These are phyloP conservation scores for Zaprionus africanus DNA, from an alignment of 1,140 invertebrate genomes.

Conservation along the genomic window DNA sequence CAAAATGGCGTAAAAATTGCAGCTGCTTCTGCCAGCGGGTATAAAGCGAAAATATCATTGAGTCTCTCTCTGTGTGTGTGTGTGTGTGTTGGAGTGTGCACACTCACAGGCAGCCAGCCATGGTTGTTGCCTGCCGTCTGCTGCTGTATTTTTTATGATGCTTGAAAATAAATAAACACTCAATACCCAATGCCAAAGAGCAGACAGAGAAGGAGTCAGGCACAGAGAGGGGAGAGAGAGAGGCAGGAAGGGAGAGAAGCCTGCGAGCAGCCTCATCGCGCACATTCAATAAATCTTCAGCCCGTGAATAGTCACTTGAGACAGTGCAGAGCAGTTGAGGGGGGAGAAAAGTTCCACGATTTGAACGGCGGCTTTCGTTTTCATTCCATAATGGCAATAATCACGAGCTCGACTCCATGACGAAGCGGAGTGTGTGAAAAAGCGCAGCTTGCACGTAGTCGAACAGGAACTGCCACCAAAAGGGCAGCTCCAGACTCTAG, in stretches of 20 bases:
- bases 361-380: constrained; percentile 67
- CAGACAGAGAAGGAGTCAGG: constrained; percentile 55
- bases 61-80: constrained; percentile 14
- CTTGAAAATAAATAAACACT: constrained; percentile 82
- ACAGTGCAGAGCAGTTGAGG: constrained; percentile 30
- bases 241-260: constrained; percentile 3
- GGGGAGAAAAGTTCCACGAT: constrained; percentile 15
- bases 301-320: constrained; percentile 78
- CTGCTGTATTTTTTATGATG: constrained; percentile 79
- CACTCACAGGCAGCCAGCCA: constrained; percentile 3
- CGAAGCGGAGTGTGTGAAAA: constrained; percentile 70
- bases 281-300: constrained; percentile 80
- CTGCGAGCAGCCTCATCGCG: constrained; percentile 48
- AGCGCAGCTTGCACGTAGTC: constrained; percentile 73
- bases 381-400: constrained; percentile 73
- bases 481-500: constrained; percentile 17
- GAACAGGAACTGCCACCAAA: not conserved
- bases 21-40: constrained; percentile 61
- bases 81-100: constrained; percentile 45
- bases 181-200: constrained; percentile 77
- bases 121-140: constrained; percentile 30
- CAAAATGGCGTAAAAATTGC: constrained; percentile 81
- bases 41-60: constrained; percentile 71
- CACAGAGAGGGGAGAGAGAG: constrained; percentile 5
- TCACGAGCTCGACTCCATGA: constrained; percentile 62